Base-by-base conservation (phyloP, 2,797 vertebrate genomes). In the Hybognathus amarus region DNA sequence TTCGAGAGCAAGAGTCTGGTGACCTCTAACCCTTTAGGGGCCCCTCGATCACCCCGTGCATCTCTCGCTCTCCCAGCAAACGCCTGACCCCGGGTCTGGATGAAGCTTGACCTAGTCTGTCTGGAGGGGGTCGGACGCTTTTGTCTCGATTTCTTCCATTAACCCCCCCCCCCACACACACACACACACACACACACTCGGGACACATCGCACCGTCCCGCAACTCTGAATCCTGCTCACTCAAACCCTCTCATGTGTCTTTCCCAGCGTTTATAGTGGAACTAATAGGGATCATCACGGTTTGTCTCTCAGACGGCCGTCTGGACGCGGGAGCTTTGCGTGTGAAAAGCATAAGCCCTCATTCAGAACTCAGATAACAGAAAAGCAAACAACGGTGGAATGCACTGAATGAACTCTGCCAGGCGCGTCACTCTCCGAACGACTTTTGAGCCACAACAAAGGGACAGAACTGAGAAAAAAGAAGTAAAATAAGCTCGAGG, bases 81-180 rank as follows among this genome's bases (percentile, higher is more conserved):
- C 96, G 96, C 95, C 94, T 97, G 96, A 96, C 96, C 74, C 96
- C 92, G 89, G 85, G 90, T 91, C 91, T 93, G 93, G 94, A 94
- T 94, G 95, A 96, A 95, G 93, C 93, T 92, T 95, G 92, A 95
- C 95, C 95, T 94, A 95, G 93, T 92, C 95, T 95, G 97, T 97
- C 96, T 97, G 96, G 96, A 93, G 93, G 92, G 94, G 93, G 93
- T 94, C 92, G 93, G 93, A 90, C 87, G 95, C 96, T 96, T 97
- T 98, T 98, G 97, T 98, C 96, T 96, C 42, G 83, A 90, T 95
- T 96, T 98, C 97, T 98, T 96, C 96, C 95, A 91, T 92, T 79
- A 76, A 80, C 24, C 85, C 73, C 79, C 69, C n/a, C n/a, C 15
- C 40, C 27, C 63, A 20, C 24, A 78, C 40, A 85, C 79, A 47